These are phyloP conservation scores for Scophthalmus maximus DNA, from an alignment of 2,113 vertebrate species.

Conservation along the genomic window DNA sequence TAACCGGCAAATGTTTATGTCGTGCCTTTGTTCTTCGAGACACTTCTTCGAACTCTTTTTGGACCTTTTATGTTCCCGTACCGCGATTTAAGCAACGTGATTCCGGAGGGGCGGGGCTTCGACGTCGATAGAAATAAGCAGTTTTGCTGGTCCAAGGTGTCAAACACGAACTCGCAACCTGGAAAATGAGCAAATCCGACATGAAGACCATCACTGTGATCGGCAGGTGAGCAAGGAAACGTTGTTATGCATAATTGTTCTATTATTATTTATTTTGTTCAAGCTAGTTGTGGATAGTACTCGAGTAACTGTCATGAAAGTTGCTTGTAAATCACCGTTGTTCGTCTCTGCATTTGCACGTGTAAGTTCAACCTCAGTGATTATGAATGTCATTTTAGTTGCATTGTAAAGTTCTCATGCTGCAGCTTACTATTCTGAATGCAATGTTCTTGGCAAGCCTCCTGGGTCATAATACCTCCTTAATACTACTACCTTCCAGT, in stretches of 20 bases:
- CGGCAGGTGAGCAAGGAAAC: slow-evolving; percentile 77
- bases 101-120: neutral
- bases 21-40: too few relatives aligned
- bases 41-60: too few relatives aligned
- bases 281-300: neutral
- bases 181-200: slow-evolving; percentile 58
- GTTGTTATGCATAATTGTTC: neutral
- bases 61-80: slow-evolving; percentile 37
- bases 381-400: neutral
- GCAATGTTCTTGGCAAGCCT: too few relatives aligned
- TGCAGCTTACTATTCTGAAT: too few relatives aligned
- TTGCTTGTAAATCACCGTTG: neutral
- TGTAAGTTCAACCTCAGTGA: too few relatives aligned
- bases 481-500: too few relatives aligned
- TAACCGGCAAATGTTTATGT: too few relatives aligned
- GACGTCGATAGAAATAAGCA: neutral
- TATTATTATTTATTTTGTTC: neutral
- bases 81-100: slow-evolving; percentile 40
- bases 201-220: slow-evolving; percentile 75
- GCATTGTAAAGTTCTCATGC: too few relatives aligned
- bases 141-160: neutral
- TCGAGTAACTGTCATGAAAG: neutral
- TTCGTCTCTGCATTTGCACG: neutral
- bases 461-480: too few relatives aligned
- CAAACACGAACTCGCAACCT: neutral